Evolutionary conservation across 2,797 vertebrate species (phyloP).

Genomic region (Gallinago solitaria): DNA sequence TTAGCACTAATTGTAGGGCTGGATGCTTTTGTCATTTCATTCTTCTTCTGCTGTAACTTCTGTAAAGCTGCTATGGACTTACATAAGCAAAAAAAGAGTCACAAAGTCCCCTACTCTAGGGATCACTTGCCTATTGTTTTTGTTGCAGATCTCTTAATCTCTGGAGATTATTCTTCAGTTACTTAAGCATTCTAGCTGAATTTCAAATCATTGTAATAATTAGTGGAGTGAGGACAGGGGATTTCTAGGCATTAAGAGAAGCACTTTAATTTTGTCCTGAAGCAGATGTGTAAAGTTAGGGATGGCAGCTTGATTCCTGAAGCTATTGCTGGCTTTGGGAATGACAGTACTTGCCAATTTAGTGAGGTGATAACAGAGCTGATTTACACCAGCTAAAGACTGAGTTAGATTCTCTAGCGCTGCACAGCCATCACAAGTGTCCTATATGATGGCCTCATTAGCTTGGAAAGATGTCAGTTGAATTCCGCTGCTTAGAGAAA

Average conservation of each 20-base stretch:
- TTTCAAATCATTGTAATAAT: constrained; percentile 26
- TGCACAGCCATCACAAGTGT: not conserved
- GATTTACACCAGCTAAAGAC: constrained; percentile 27
- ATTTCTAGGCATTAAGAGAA: constrained; percentile 30
- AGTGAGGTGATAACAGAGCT: not conserved
- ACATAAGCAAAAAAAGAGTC: not conserved
- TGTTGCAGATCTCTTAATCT: constrained; percentile 42
- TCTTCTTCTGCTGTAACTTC: not conserved
- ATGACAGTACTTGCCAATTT: constrained; percentile 2
- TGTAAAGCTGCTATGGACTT: not conserved
- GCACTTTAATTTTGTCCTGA: constrained; percentile 13
- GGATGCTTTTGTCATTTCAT: not conserved
- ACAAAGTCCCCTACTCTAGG: not conserved
- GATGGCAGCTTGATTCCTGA: constrained; percentile 21
- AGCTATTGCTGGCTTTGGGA: constrained; percentile 33
- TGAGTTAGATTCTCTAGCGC: not conserved
- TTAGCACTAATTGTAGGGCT: constrained; percentile 21
- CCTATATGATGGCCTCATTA: not conserved
- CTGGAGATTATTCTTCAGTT: constrained; percentile 39
- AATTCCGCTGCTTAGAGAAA: constrained; percentile 7
- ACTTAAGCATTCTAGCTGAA: constrained; percentile 35
- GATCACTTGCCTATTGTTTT: constrained; percentile 26
- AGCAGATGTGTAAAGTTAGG: not conserved
- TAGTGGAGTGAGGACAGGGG: not conserved
- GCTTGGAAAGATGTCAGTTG: not conserved